These are phyloP conservation scores for Entelurus aequoreus DNA, from an alignment of 2,113 vertebrate species.

Conservation along the genomic window DNA sequence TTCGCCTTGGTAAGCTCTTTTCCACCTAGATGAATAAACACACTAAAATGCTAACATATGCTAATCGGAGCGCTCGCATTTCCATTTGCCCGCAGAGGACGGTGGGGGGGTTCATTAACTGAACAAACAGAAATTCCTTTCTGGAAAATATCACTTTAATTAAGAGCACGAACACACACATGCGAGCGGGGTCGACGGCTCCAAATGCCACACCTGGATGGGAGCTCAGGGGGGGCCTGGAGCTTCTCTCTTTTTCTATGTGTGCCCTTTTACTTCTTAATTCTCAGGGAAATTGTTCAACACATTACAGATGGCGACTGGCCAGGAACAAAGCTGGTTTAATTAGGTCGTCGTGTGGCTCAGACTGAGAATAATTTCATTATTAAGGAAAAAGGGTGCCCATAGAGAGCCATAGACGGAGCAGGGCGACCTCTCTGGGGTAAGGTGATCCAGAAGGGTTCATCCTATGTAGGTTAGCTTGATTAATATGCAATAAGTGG, in stretches of 20 bases:
- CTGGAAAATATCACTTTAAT: conserved; percentile 74
- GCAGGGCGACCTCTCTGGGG: conserved; percentile 49
- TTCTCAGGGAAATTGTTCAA: conserved; percentile 64
- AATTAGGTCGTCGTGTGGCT: conserved; percentile 68
- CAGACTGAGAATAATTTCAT: conserved; percentile 63
- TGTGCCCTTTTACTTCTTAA: conserved; percentile 66
- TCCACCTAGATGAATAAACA: conserved; percentile 59
- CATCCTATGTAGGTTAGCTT: conserved; percentile 46
- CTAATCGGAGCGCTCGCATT: conserved; percentile 69
- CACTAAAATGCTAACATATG: conserved; percentile 71
- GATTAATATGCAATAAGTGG: not conserved
- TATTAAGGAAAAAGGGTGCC: conserved; percentile 64
- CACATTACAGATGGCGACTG: conserved; percentile 60
- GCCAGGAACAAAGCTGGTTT: conserved; percentile 57
- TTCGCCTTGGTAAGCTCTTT: conserved; percentile 62
- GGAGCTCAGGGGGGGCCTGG: conserved; percentile 39
- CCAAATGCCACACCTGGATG: conserved; percentile 72
- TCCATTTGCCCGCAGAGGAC: conserved; percentile 70
- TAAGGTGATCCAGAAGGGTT: conserved; percentile 52
- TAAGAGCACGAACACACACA: conserved; percentile 58
- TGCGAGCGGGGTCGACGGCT: conserved; percentile 37
- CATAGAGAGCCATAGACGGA: conserved; percentile 38
- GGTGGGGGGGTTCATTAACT: conserved; percentile 65
- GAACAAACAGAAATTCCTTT: conserved; percentile 71
- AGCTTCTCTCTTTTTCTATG: conserved; percentile 42